Evolutionary conservation across 64 coral and sea anemone species (phyloP).

Genomic region (Montipora cactus): DNA sequence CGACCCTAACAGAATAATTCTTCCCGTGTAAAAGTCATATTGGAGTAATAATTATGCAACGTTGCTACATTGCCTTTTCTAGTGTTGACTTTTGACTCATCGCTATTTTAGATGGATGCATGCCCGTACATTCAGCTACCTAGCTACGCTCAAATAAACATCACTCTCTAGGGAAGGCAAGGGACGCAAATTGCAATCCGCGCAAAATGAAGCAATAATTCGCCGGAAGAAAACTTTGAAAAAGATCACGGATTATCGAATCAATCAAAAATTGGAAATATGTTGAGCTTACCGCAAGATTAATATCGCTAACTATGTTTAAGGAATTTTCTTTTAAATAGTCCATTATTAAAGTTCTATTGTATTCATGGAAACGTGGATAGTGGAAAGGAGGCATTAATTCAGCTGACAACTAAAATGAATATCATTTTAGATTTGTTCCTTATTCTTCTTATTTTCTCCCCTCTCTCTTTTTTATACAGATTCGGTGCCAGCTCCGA

Average conservation of each 20-base stretch:
- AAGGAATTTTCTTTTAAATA: neutral
- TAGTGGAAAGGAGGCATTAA: too few species aligned
- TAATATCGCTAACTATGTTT: neutral
- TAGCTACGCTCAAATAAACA: constrained; percentile 10
- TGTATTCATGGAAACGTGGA: too few species aligned
- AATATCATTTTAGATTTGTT: too few species aligned
- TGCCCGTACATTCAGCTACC: constrained; percentile 31
- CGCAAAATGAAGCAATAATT: neutral
- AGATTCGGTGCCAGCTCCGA: too few species aligned
- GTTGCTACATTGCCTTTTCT: constrained; percentile 16
- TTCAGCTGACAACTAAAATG: too few species aligned
- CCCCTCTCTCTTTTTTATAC: too few species aligned
- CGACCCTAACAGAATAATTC: neutral
- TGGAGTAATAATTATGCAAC: constrained; percentile 38
- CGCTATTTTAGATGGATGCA: constrained; percentile 38
- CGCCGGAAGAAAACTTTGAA: neutral
- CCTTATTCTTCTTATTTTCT: too few species aligned
- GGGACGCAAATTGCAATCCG: neutral
- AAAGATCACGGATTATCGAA: neutral
- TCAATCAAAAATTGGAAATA: neutral
- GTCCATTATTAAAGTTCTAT: neutral
- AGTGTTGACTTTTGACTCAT: constrained; percentile 38
- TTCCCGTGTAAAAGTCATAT: neutral
- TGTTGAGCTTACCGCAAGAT: neutral
- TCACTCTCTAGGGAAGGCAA: neutral